A percentile compares a stretch with the other conserved stretches of the same genome.
Evolutionary conservation across 2,113 vertebrate species (phyloP).

Genomic region (Trichomycterus rosablanca): DNA sequence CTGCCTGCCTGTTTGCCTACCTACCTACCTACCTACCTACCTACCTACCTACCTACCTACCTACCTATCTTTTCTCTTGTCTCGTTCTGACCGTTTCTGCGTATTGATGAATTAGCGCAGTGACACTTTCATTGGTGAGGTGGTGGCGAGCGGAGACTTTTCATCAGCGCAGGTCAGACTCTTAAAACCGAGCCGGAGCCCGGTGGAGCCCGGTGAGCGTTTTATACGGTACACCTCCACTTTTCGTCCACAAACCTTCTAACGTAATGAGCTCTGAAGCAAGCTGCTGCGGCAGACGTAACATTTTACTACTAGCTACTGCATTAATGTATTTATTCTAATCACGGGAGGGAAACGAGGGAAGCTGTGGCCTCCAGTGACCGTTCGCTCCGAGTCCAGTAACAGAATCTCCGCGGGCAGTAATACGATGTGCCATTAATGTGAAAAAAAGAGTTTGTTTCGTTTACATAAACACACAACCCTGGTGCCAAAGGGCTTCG

Average conservation of each 20-base stretch:
- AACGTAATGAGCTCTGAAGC: slow-evolving; percentile 29
- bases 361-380: slow-evolving; percentile 10
- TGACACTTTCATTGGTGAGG: slow-evolving; percentile 30
- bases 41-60: too few species aligned
- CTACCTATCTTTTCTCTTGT: neutral
- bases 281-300: slow-evolving; percentile 47
- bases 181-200: slow-evolving; percentile 57
- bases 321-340: slow-evolving; percentile 51
- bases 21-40: too few species aligned
- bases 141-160: slow-evolving; percentile 39
- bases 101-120: slow-evolving; percentile 23
- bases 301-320: slow-evolving; percentile 55
- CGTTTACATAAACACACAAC: slow-evolving; percentile 86
- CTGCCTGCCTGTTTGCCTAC: too few species aligned
- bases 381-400: slow-evolving; percentile 22
- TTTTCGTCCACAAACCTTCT: slow-evolving; percentile 23
- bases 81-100: slow-evolving; percentile 18
- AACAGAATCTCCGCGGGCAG: slow-evolving; percentile 57
- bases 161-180: slow-evolving; percentile 60
- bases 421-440: slow-evolving; percentile 75
- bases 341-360: slow-evolving; percentile 24
- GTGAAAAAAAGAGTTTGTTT: slow-evolving; percentile 74
- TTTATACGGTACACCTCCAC: slow-evolving; percentile 50
- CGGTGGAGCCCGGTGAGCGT: slow-evolving; percentile 57
- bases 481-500: slow-evolving; percentile 73